Evolutionary conservation across 2,888 invertebrate species (phyloP), one percentile per base, ranked within the genome.

Genomic region (Petrolisthes cinctipes): DNA sequence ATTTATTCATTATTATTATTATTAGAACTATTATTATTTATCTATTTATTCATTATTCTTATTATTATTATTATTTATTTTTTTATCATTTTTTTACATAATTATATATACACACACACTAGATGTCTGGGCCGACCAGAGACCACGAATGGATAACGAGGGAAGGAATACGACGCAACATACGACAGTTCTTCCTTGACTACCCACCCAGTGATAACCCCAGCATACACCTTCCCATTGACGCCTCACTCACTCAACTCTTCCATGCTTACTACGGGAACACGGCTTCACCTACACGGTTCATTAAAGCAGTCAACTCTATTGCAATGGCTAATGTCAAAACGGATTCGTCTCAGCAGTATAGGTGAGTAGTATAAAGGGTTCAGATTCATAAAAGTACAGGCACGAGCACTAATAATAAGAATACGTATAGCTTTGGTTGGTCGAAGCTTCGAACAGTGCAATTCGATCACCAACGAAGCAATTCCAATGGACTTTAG

Each of bases 291-390:
- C 88, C 88, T 9, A 76, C 85, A 4, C 61, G 88, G 2, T 88
- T 88, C 51, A 88, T 88, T 76, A 84, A 85, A 68, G 88, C 88
- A 0, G 88, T 88, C 66, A 88, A 88, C 78, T 85, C 88, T 20
- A 85, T 88, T 17, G 85, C 84, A n/a, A 81, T 7, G 5, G 75
- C 88, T 2, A 85, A 85, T 37, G 81, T 85, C 20, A 57, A 82
- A 5, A 37, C 85, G 17, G 88, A 88, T 82, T 88, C 88, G 6
- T 66, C 71, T 0, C 20, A 51, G 0, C 78, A 84, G 11, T 23
- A 66, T 53, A 84, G 84, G 84, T 84, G 23, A 51, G 23, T 11
- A 37, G 37, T 37, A 37, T 37, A 37, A 37, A 37, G 2, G 2
- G 37, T 37, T 37, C 37, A 37, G 37, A 37, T 37, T n/a, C n/a